These are phyloP conservation scores for Hirudinaria manillensis DNA, from an alignment of 2,888 invertebrate species.

Conservation along the genomic window DNA sequence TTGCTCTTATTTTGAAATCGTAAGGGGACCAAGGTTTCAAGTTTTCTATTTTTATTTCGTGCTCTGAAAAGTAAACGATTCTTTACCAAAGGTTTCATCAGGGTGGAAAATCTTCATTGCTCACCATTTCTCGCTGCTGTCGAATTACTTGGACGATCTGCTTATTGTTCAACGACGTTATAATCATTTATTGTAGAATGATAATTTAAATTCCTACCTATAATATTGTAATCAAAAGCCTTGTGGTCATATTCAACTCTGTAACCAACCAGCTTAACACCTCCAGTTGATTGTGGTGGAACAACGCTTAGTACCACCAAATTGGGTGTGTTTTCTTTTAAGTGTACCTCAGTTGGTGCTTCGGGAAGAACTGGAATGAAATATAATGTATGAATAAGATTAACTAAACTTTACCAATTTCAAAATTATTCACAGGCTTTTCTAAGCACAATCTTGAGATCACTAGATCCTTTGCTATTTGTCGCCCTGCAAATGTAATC, in stretches of 20 bases:
- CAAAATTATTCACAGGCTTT: constrained; percentile 35
- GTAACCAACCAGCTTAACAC: constrained; percentile 39
- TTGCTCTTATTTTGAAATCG: constrained; percentile 36
- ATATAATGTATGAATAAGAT: background rate
- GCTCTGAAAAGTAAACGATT: constrained; percentile 29
- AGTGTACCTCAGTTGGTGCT: constrained; percentile 33
- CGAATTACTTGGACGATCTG: background rate
- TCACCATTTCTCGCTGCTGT: background rate
- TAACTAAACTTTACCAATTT: background rate
- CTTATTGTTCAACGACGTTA: background rate
- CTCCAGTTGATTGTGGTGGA: constrained; percentile 38
- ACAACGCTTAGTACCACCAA: constrained; percentile 36
- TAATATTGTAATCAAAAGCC: constrained; percentile 32
- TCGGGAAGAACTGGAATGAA: constrained; percentile 35
- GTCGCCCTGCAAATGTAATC: constrained; percentile 38
- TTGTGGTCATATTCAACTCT: constrained; percentile 37
- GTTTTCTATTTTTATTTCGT: constrained; percentile 38
- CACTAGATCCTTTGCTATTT: constrained; percentile 35
- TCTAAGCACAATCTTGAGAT: constrained; percentile 29
- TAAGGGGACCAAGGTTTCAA: constrained; percentile 37
- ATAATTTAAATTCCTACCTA: constrained; percentile 21
- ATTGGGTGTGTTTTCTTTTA: constrained; percentile 37
- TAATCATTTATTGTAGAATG: too few relatives aligned
- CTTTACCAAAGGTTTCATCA: background rate
- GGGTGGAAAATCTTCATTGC: background rate